phyloP scores from a whole-genome alignment of 2,888 invertebrate species.

The Ditylenchus weischeri region DNA sequence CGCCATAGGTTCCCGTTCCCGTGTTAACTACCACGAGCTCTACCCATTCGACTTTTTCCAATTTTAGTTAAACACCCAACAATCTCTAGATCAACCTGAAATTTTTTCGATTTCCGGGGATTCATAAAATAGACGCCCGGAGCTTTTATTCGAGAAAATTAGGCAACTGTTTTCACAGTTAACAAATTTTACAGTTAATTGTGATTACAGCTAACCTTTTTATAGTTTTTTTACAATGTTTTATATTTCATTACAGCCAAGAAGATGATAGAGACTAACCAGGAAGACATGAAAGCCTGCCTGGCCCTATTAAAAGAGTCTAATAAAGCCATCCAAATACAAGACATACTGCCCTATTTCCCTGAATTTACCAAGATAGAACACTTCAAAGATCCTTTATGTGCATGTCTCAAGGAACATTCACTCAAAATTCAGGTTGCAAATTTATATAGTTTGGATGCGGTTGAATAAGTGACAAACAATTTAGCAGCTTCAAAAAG shows the following conservation, averaged over 20 bases:
- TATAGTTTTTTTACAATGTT: background rate
- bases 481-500: constrained; percentile 67
- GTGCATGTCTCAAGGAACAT: constrained; percentile 67
- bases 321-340: constrained; percentile 78
- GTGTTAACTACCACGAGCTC: too few species aligned
- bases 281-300: constrained; percentile 79
- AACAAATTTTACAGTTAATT: too few species aligned
- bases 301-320: constrained; percentile 86
- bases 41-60: too few species aligned
- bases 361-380: constrained; percentile 97
- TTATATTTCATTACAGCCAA: constrained; percentile 68
- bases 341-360: constrained; percentile 94
- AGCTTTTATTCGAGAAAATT: too few species aligned
- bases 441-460: background rate
- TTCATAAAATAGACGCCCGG: too few species aligned
- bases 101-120: too few species aligned
- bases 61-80: too few species aligned
- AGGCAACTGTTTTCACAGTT: too few species aligned
- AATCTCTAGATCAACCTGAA: too few species aligned
- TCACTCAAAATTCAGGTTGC: constrained; percentile 69
- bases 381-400: constrained; percentile 69
- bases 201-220: too few species aligned
- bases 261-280: constrained; percentile 83
- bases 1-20: too few species aligned
- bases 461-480: background rate